Percentiles rank a stretch among this genome's conserved stretches.
Evolutionary conservation across 2,113 vertebrate genomes (phyloP).

Genomic region (Rhinogobius similis): DNA sequence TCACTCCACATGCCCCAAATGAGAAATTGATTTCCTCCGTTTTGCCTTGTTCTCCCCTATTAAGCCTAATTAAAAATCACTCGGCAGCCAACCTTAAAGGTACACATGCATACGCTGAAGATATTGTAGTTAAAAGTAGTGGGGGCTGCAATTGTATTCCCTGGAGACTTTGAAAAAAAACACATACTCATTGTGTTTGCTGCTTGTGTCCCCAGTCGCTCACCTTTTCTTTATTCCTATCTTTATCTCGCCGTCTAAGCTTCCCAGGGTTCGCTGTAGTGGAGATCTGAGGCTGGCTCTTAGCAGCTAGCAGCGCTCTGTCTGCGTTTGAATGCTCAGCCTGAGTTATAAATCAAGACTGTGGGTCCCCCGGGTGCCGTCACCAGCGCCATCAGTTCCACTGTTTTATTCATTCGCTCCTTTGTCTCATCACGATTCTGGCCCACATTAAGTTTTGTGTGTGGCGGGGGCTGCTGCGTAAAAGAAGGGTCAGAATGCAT

Average conservation of each 20-base stretch:
- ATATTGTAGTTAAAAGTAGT: slow-evolving; percentile 16
- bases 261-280: slow-evolving; percentile 14
- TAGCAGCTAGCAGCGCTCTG: slow-evolving; percentile 38
- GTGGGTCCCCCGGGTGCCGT: slow-evolving; percentile 57
- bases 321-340: slow-evolving; percentile 60
- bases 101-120: slow-evolving; percentile 34
- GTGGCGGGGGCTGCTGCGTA: slow-evolving; percentile 17
- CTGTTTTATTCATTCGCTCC: slow-evolving; percentile 72
- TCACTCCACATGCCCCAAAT: slow-evolving; percentile 65
- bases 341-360: slow-evolving; percentile 65
- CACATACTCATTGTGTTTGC: slow-evolving; percentile 16
- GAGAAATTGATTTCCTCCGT: slow-evolving; percentile 68
- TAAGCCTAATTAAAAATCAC: slow-evolving; percentile 67
- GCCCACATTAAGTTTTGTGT: slow-evolving; percentile 57
- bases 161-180: background rate
- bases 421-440: slow-evolving; percentile 63
- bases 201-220: slow-evolving; percentile 14
- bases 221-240: slow-evolving; percentile 15
- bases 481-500: slow-evolving; percentile 49
- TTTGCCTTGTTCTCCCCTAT: slow-evolving; percentile 41
- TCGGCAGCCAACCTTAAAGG: slow-evolving; percentile 35
- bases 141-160: background rate
- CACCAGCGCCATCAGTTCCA: slow-evolving; percentile 61
- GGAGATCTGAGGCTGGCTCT: slow-evolving; percentile 47
- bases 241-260: slow-evolving; percentile 12